phyloP scores from a whole-genome alignment of 2,797 vertebrate species.

The Dendrocincla fuliginosa region DNA sequence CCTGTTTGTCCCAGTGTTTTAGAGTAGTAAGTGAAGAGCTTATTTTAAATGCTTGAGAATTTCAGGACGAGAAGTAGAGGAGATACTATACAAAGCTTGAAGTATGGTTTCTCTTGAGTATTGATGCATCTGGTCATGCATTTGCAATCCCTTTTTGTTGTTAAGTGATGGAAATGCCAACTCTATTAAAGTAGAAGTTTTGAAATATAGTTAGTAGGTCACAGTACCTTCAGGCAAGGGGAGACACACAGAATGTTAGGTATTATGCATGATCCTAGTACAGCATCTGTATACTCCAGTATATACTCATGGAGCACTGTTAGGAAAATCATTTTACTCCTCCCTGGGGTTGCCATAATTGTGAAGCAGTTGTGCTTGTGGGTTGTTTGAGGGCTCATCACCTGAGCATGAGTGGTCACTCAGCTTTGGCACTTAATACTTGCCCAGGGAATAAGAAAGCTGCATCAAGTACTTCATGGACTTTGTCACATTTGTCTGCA shows the following conservation, averaged over 20 bases:
- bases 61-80: not conserved
- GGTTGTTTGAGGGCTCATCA: not conserved
- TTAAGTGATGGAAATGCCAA: not conserved
- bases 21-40: conserved; percentile 56
- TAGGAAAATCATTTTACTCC: not conserved
- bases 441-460: not conserved
- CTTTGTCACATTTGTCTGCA: not conserved
- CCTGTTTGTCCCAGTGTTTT: not conserved
- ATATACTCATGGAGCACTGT: not conserved
- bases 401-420: not conserved
- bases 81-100: not conserved
- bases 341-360: not conserved
- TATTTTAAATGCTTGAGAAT: not conserved
- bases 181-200: not conserved
- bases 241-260: not conserved
- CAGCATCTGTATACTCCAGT: not conserved
- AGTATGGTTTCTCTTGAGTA: conserved; percentile 13
- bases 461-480: not conserved
- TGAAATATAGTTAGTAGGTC: not conserved
- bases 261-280: not conserved
- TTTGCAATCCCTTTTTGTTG: conserved; percentile 28
- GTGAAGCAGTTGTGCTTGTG: not conserved
- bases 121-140: not conserved
- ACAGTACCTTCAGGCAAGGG: not conserved
- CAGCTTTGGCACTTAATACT: not conserved